A percentile compares a stretch with the other conserved stretches of the same genome.
Conservation (phyloP, 2,113 vertebrate genomes). For the Nothobranchius kuhntae region DNA sequence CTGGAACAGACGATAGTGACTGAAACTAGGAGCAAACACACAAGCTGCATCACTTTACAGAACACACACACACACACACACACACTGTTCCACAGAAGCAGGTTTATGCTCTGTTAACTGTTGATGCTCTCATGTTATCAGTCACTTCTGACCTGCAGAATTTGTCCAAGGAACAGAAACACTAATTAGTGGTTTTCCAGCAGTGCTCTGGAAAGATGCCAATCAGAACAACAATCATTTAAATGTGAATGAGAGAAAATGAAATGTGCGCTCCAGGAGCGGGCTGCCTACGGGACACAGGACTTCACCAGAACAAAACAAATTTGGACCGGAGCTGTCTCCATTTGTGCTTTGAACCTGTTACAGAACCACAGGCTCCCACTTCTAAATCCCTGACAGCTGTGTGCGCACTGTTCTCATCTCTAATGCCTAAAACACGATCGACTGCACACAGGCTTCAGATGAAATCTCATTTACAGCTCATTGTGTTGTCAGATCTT, state of each 20-base stretch:
- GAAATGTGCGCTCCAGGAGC: constrained; percentile 34
- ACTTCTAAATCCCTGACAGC: constrained; percentile 3
- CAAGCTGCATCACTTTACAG: not conserved
- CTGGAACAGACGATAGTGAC: constrained; percentile 33
- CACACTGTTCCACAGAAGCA: not conserved
- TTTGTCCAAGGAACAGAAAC: constrained; percentile 20
- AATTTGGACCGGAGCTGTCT: constrained; percentile 49
- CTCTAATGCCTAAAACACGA: constrained; percentile 29
- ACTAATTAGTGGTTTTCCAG: constrained; percentile 55
- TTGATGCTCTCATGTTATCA: not conserved
- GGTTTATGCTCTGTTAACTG: constrained; percentile 1
- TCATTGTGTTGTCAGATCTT: constrained; percentile 52
- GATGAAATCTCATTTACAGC: constrained; percentile 54
- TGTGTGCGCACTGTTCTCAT: constrained; percentile 56
- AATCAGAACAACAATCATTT: constrained; percentile 48
- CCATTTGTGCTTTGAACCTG: constrained; percentile 30
- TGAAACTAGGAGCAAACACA: not conserved
- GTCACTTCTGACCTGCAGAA: constrained; percentile 16
- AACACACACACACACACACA: no score
- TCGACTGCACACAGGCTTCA: constrained; percentile 53
- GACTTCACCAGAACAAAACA: constrained; percentile 35
- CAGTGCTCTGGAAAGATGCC: constrained; percentile 37
- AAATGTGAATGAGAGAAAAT: constrained; percentile 31
- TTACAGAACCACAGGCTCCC: constrained; percentile 48
- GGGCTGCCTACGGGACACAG: constrained; percentile 19